Evolutionary conservation across 2,888 invertebrate genomes (phyloP).

Genomic region (Malacosoma neustria): DNA sequence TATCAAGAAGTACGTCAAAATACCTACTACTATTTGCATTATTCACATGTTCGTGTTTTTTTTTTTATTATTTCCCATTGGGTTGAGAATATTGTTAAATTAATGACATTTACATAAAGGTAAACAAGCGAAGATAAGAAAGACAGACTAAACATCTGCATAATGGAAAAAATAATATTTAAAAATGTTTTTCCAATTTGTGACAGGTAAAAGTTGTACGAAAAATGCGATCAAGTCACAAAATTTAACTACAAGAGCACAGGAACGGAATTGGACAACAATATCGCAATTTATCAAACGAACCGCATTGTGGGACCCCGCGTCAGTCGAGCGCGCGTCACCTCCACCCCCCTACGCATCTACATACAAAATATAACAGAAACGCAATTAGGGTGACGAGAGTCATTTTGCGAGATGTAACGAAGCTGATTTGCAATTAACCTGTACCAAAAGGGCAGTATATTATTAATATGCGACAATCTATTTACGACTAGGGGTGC

Average conservation of each 20-base stretch:
- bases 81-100: no score
- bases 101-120: no score
- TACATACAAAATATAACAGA: conserved; percentile 27
- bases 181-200: background rate
- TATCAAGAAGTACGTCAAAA: no score
- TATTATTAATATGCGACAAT: background rate
- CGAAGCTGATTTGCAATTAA: background rate
- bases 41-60: no score
- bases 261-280: conserved; percentile 46
- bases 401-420: background rate
- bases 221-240: background rate
- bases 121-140: no score
- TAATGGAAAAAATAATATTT: background rate
- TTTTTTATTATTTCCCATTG: no score
- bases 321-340: conserved; percentile 18
- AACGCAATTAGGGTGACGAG: conserved; percentile 13
- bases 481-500: no score
- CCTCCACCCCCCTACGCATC: conserved; percentile 23
- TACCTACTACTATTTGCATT: no score
- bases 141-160: no score
- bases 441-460: background rate
- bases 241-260: conserved; percentile 10
- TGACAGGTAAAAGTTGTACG: background rate
- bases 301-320: conserved; percentile 59
- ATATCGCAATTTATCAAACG: conserved; percentile 72